Conservation (phyloP, 1,140 invertebrate genomes). For the Coenobita brevimanus region DNA sequence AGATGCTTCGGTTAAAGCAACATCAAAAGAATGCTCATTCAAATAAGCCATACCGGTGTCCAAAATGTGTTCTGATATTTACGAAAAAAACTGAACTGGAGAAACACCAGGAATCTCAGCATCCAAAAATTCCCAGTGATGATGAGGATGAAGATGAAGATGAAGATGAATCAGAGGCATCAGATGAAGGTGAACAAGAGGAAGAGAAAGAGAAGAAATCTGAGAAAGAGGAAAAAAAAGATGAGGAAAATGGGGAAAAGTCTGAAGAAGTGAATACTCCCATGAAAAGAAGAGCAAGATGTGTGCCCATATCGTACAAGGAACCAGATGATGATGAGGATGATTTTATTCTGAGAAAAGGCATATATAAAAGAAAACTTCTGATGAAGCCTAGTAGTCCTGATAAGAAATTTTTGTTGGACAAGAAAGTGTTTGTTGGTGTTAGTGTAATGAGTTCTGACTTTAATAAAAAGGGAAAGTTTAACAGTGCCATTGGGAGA, state of each 20-base stretch:
- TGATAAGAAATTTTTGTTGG: neutral
- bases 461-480: neutral
- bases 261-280: slow-evolving; percentile 32
- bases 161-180: slow-evolving; percentile 53
- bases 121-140: slow-evolving; percentile 49
- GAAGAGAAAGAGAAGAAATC: slow-evolving; percentile 16
- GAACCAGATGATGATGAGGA: slow-evolving; percentile 57
- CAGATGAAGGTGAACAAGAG: slow-evolving; percentile 50
- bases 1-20: slow-evolving; percentile 63
- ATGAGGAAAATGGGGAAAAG: neutral
- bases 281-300: slow-evolving; percentile 49
- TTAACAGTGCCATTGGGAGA: neutral
- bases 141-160: slow-evolving; percentile 63
- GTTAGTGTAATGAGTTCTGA: neutral
- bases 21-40: slow-evolving; percentile 66
- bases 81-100: slow-evolving; percentile 55
- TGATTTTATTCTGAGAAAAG: neutral
- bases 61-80: slow-evolving; percentile 61
- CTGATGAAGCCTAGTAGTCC: neutral
- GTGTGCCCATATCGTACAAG: slow-evolving; percentile 52
- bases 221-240: slow-evolving; percentile 30
- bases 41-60: slow-evolving; percentile 56
- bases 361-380: slow-evolving; percentile 3
- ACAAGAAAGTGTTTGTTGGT: neutral
- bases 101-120: slow-evolving; percentile 47